Evolutionary conservation across 1,140 invertebrate species (phyloP), one percentile per base, ranked within the genome.

Genomic region (Chironomus tepperi): DNA sequence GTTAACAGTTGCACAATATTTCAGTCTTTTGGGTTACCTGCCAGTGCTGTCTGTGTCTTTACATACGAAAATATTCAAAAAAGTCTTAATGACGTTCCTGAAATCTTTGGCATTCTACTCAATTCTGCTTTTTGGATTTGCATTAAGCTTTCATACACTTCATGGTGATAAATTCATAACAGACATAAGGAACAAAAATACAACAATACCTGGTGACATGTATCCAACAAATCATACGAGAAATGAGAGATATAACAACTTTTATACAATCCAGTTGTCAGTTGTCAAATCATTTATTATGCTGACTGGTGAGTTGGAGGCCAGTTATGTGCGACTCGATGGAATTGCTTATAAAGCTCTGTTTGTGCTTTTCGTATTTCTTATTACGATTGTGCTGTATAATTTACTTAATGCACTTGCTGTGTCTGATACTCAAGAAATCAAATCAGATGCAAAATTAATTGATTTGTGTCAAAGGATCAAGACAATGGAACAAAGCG

Each of bases 251-350:
- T 83, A 87, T 42, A 82, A 84, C 21, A 89, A 88, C 74, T 92
- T 93, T 75, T 81, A 82, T 1, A 84, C 88, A 80, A 88, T 88
- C 3, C 87, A 86, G 8, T 82, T 85, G 16, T 89, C 91, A 0
- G 78, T 93, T 5, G 91, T 93, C 75, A 93, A 93, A 83, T 93
- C 91, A 0, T 88, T 92, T 16, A 89, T 93, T 0, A 94, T 94
- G 92, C 84, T 93, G 18, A 93, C 91, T 0, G 92, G 92, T 9
- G 92, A 94, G 81, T 91, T 93, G 77, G 91, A 94, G 77, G 90
- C 90, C 0, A 83, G 86, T 7, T 87, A 87, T 16, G 89, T 94
- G 16, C 88, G 91, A 42, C 93, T 93, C 77, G 82, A 87, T 16
- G 82, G 83, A 7, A 18, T 70, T 7, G 78, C 88, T 7, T 86